Conservation (phyloP, 53 echinoderm and acorn worm species). For the Temnopleurus reevesii region DNA sequence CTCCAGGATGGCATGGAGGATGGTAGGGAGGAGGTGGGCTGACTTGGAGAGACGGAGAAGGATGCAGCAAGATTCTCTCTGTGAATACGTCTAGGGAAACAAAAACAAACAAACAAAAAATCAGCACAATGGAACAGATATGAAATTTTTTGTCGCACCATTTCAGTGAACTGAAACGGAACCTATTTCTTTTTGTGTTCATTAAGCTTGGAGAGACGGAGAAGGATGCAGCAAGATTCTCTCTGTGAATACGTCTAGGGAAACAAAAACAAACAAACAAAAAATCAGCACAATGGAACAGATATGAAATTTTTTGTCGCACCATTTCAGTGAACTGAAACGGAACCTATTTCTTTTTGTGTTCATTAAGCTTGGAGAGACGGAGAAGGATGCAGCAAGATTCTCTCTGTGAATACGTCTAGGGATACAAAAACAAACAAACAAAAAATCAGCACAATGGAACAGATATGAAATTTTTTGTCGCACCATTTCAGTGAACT, state of each 20-base stretch:
- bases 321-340: slow-evolving; percentile 4
- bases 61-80: slow-evolving; percentile 23
- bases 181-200: too few species aligned
- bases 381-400: slow-evolving; percentile 9
- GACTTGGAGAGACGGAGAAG: slow-evolving; percentile 45
- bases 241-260: slow-evolving; percentile 20
- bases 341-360: too few species aligned
- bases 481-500: neutral
- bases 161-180: neutral
- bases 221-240: slow-evolving; percentile 16
- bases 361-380: slow-evolving; percentile 53
- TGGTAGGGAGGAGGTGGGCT: slow-evolving; percentile 14
- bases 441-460: slow-evolving; percentile 15
- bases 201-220: slow-evolving; percentile 48
- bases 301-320: neutral
- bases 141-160: slow-evolving; percentile 1
- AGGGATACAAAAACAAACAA: neutral
- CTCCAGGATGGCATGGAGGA: slow-evolving; percentile 45
- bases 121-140: slow-evolving; percentile 27
- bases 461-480: slow-evolving; percentile 11
- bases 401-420: slow-evolving; percentile 39
- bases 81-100: slow-evolving; percentile 4
- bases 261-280: neutral
- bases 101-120: too few species aligned
- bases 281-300: slow-evolving; percentile 23